Evolutionary conservation across 2,888 invertebrate species (phyloP).

Genomic region (Drosophila colorata): DNA sequence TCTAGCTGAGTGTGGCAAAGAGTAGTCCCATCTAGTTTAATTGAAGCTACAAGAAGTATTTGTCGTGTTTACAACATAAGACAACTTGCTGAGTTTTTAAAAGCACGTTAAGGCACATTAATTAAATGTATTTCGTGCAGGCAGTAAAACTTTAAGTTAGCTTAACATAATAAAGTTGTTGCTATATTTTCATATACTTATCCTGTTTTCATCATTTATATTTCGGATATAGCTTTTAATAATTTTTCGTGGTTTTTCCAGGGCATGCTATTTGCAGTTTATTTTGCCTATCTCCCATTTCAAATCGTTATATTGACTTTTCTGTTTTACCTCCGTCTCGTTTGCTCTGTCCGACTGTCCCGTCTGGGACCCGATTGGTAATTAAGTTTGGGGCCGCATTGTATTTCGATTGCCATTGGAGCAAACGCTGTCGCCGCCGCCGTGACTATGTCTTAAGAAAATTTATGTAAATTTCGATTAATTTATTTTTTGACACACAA

Average conservation of each 20-base stretch:
- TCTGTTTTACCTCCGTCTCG: neutral
- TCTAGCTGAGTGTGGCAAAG: neutral
- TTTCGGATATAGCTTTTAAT: neutral
- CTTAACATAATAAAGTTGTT: too few species aligned
- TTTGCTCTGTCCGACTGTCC: neutral
- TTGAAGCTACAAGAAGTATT: too few species aligned
- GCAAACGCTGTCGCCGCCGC: conserved; percentile 34
- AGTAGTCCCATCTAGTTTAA: too few species aligned
- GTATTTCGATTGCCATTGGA: conserved; percentile 51
- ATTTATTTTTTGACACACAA: conserved; percentile 65
- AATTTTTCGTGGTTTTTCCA: neutral
- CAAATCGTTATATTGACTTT: conserved; percentile 34
- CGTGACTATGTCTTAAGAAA: conserved; percentile 44
- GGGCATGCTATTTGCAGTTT: neutral
- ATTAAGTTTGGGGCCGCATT: conserved; percentile 62
- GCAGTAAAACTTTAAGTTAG: too few species aligned
- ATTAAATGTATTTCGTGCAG: too few species aligned
- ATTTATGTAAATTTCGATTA: conserved; percentile 75
- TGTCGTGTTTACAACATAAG: too few species aligned
- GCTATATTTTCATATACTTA: neutral
- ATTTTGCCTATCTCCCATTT: neutral
- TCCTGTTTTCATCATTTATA: neutral
- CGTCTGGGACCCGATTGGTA: conserved; percentile 39
- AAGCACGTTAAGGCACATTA: too few species aligned
- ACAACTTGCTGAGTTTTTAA: too few species aligned